Base-by-base conservation (phyloP, 2,888 invertebrate genomes). In the Trissolcus brochymenae region DNA sequence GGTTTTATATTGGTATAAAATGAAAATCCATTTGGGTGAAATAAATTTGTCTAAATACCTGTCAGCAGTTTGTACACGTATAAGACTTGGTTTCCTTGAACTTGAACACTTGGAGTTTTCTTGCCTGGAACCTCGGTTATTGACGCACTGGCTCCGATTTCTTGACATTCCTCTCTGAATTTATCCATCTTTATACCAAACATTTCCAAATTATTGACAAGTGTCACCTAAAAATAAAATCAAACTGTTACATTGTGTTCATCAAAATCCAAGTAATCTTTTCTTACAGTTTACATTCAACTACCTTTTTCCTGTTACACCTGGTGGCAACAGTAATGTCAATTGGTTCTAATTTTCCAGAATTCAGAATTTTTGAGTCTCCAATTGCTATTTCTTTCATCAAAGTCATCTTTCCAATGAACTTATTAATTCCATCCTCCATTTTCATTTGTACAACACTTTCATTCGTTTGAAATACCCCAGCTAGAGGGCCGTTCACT, bases 11-110 rank as follows among this genome's bases (percentile, higher is more conserved):
- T 25, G 2, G 4, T 25, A 6, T 25, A 25, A 46, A 46, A 16
- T 41, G 13, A 46, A 46, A n/a, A 14, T 46, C 4, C 11, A 14
- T 14, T 4, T 60, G 56, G 17, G n/a, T 50, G 7, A 46, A 46
- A 46, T 6, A 16, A 43, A 9, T 14, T 46, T 46, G 11, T 4
- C 2, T 62, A 70, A 73, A 82, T 83, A 91, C 92, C 91, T 75
- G 89, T 87, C 9, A 93, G 86, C 60, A 92, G 85, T 82, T 91
- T 91, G 62, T 89, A 90, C 4, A 92, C 90, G 83, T 91, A 91
- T 72, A 90, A 84, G 71, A 96, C 93, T 91, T 97, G 97, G 90
- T 97, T 97, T 7, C 98, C 98, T 90, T 98, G 98, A 76, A 98
- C 92, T 88, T 96, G 91, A 40, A 98, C 92, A 89, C 96, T 95